Conservation (phyloP, 2,888 invertebrate genomes). For the Tetheella fluctuosa region DNA sequence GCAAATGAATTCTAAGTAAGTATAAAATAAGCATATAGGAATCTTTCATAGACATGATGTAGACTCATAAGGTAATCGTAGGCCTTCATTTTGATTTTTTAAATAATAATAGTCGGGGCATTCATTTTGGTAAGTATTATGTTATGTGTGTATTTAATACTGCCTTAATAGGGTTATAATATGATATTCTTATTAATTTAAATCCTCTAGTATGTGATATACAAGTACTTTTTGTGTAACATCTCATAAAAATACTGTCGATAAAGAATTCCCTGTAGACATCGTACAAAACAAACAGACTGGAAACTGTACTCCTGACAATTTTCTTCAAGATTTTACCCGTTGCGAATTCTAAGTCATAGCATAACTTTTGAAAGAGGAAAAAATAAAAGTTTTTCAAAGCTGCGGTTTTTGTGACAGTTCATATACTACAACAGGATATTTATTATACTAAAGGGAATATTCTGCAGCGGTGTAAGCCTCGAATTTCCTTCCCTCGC, state of each 20-base stretch:
- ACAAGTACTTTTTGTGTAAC: too few relatives aligned
- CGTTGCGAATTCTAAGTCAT: conserved; percentile 11
- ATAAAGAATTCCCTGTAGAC: not conserved
- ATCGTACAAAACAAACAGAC: not conserved
- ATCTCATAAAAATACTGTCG: not conserved
- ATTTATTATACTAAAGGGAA: conserved; percentile 71
- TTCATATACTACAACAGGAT: conserved; percentile 53
- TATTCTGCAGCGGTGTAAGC: conserved; percentile 55
- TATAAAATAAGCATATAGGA: too few relatives aligned
- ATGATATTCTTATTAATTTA: too few relatives aligned
- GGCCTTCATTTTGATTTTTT: not conserved
- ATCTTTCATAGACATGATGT: too few relatives aligned
- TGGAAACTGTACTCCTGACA: conserved; percentile 2
- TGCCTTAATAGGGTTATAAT: too few relatives aligned
- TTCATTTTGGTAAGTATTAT: too few relatives aligned
- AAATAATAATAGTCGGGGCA: too few relatives aligned
- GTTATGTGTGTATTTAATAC: too few relatives aligned
- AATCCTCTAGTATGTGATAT: too few relatives aligned
- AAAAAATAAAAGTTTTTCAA: not conserved
- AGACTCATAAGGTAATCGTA: too few relatives aligned
- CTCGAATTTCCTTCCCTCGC: conserved; percentile 63
- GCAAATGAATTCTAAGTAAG: too few relatives aligned
- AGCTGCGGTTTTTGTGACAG: conserved; percentile 52
- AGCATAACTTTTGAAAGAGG: not conserved
- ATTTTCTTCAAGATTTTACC: conserved; percentile 9